Evolutionary conservation across 2,113 vertebrate species (phyloP), one percentile per base, ranked within the genome.

Genomic region (Cyprinus carpio): DNA sequence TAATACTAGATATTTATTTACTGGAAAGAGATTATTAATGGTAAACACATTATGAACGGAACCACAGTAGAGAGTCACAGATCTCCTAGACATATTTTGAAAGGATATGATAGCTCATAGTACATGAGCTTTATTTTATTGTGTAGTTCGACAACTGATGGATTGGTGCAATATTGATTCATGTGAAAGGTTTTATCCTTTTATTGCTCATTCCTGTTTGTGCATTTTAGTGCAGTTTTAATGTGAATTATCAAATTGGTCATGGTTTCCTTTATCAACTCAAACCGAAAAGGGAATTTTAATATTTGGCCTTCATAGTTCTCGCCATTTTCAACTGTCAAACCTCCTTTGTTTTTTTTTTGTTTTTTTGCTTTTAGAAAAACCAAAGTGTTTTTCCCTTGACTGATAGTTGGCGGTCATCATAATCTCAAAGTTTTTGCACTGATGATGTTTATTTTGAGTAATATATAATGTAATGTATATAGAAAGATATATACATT

Each of bases 91-190:
- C 64, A 27, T 67, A 56, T 40, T 65, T 43, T 56, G 23, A 58
- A 86, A 81, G 25, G 25, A 40, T 40, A 56, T 6, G 23, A 69
- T 18, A 69, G 43, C 27, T 80, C 34, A 20, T 56, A 27, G 40
- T 27, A 23, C 11, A 25, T 60, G 29, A 71, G 25, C 18, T 54
- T 62, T 75, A 43, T 69, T 74, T 84, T 79, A 75, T 81, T 84
- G 37, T 67, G 78, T 69, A 56, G n/a, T 40, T 79, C n/a, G 20
- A 79, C 31, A 54, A 16, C 13, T 74, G 34, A 79, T 83, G 51
- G 58, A n/a, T 74, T 87, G 72, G 83, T 82, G 87, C 85, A 84
- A 85, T 79, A 85, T 83, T 81, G n/a, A 74, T 29, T 85, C 1
- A 64, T 82, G 25, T 46, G 75, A 82, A 49, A 4, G 31, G 67